phyloP scores from a whole-genome alignment of 2,797 vertebrate species.

The Sphaeramia orbicularis region DNA sequence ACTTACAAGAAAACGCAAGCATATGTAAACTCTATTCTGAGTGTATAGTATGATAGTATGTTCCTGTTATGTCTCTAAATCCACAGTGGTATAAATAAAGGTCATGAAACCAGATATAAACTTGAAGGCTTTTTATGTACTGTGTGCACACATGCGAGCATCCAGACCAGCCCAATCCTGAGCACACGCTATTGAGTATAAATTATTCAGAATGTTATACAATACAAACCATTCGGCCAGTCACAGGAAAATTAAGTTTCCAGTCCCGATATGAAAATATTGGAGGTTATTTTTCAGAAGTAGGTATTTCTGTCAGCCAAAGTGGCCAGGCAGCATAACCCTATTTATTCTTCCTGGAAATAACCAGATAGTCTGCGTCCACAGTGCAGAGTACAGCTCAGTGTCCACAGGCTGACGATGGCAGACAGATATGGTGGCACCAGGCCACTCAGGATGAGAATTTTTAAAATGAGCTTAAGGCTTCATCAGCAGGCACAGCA shows the following conservation, averaged over 20 bases:
- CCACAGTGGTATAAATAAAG: not conserved
- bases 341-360: constrained; percentile 15
- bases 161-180: not conserved
- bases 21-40: too few species aligned
- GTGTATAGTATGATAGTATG: too few species aligned
- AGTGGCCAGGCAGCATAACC: constrained; percentile 5
- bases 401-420: constrained; percentile 26
- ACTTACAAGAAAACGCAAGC: too few species aligned
- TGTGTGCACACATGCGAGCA: not conserved
- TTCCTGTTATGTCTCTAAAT: too few species aligned
- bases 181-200: not conserved
- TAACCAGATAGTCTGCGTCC: constrained; percentile 9
- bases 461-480: constrained; percentile 11
- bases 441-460: constrained; percentile 29
- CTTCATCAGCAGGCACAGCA: constrained; percentile 5
- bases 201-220: constrained; percentile 16
- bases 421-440: constrained; percentile 33
- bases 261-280: constrained; percentile 2
- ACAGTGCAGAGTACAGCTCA: constrained; percentile 27
- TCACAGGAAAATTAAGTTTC: not conserved
- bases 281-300: constrained; percentile 1
- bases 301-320: constrained; percentile 2
- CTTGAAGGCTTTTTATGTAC: not conserved
- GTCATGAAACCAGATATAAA: not conserved
- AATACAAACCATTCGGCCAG: not conserved